Evolutionary conservation across 2,797 vertebrate genomes (phyloP), one percentile per base, ranked within the genome.

Genomic region (Pangasius mekongensis): DNA sequence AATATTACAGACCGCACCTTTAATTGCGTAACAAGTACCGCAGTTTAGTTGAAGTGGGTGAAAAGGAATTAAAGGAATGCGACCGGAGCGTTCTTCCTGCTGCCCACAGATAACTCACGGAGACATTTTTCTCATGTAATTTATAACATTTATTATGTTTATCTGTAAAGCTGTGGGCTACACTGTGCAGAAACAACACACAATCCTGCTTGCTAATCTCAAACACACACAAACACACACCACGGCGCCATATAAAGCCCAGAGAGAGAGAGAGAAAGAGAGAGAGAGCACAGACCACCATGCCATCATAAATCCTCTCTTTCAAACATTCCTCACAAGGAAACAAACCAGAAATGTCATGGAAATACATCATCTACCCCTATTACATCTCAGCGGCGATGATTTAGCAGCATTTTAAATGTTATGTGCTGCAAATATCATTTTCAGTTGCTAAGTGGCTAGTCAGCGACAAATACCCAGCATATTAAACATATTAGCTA

Each of bases 191-290:
- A 22, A 10, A 58, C 30, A 78, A 0, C 24, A 58, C 47, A 54
- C 85, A 54, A 22, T 49, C 62, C n/a, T 10, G 56, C 60, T 4
- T 9, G 1, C 47, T 36, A 14, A 64, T 52, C 43, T 47, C n/a
- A 64, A 24, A 43, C 78, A 60, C 78, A 81, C 33, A 56, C 14
- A 33, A 71, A 54, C 14, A 78, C 84, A 76, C 56, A 77, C 30
- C 30, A 80, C 47, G 5, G 85, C 74, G 54, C 85, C 74, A 74
- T 86, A 87, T 80, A 87, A 81, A 87, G 76, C 30, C n/a, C n/a
- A 33, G 36, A 54, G 18, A 73, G n/a, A 14, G 83, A 85, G 5
- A 4, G 16, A 69, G 18, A 24, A 9, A 49, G 22, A 71, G 18
- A 73, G 69, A n/a, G 43, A 52, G 24, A 11, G 2, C 30, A 39